Evolutionary conservation across 2,113 vertebrate species (phyloP).

Genomic region (Asarcornis scutulata): DNA sequence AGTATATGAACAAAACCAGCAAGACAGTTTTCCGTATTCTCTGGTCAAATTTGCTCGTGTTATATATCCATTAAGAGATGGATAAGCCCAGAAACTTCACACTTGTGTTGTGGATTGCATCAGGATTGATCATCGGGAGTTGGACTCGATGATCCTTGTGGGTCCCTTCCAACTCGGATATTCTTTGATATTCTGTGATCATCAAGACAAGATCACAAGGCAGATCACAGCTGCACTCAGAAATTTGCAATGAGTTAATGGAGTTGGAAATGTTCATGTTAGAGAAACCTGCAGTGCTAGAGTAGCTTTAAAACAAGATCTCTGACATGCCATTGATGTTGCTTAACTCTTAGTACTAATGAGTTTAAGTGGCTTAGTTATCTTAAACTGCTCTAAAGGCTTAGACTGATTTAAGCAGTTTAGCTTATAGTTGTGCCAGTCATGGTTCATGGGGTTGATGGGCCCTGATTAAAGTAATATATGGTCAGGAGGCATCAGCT

Average conservation of each 20-base stretch:
- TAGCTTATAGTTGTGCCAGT: background rate
- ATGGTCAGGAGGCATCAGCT: background rate
- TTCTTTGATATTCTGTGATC: background rate
- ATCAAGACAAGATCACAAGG: background rate
- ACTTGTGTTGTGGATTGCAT: background rate
- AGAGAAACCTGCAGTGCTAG: background rate
- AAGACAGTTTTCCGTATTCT: background rate
- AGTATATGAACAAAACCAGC: background rate
- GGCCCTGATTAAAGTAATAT: background rate
- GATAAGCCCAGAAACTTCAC: background rate
- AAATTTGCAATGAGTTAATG: background rate
- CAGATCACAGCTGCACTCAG: background rate
- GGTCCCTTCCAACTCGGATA: too few relatives aligned
- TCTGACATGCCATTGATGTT: background rate
- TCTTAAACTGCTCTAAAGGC: conserved; percentile 7
- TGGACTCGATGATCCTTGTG: too few relatives aligned
- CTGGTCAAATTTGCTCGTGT: background rate
- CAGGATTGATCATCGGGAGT: background rate
- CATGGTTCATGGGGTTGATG: background rate
- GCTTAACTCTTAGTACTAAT: background rate
- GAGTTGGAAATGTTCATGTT: background rate
- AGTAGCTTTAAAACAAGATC: background rate
- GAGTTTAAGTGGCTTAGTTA: conserved; percentile 21
- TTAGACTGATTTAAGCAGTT: background rate
- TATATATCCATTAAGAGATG: background rate